phyloP scores from a whole-genome alignment of 2,888 invertebrate species.

The Polydrusus pterygomalis region DNA sequence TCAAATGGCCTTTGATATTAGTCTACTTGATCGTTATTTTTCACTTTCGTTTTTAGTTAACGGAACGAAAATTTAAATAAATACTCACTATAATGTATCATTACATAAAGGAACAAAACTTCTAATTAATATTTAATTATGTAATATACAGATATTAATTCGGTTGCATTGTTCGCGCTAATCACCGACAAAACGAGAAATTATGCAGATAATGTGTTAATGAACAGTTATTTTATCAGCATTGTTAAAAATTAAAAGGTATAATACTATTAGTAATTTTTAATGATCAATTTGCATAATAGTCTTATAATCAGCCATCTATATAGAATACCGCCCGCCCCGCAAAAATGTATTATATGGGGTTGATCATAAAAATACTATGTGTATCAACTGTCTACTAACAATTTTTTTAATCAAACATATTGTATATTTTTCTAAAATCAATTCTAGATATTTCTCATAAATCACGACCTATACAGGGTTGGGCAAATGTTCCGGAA shows the following conservation, averaged over 20 bases:
- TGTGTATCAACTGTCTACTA: too few relatives aligned
- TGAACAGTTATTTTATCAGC: neutral
- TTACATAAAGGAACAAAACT: neutral
- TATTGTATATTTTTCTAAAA: too few relatives aligned
- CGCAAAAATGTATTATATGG: too few relatives aligned
- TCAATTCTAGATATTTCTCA: too few relatives aligned
- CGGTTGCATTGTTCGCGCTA: neutral
- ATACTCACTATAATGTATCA: constrained; percentile 11
- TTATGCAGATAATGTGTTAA: neutral
- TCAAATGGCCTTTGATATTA: constrained; percentile 18
- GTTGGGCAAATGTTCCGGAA: too few relatives aligned
- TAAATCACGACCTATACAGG: too few relatives aligned
- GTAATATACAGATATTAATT: neutral
- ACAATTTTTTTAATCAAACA: too few relatives aligned
- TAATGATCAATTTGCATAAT: too few relatives aligned
- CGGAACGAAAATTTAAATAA: neutral
- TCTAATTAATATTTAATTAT: neutral
- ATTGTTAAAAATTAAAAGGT: neutral
- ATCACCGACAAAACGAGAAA: neutral
- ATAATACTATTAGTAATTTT: too few relatives aligned
- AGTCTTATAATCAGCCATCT: too few relatives aligned
- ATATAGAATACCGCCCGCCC: too few relatives aligned
- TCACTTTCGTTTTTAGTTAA: constrained; percentile 23
- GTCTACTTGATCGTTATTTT: constrained; percentile 3
- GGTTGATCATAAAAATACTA: too few relatives aligned